phyloP scores from a whole-genome alignment of 2,888 invertebrate species.

The Agrotis segetum region DNA sequence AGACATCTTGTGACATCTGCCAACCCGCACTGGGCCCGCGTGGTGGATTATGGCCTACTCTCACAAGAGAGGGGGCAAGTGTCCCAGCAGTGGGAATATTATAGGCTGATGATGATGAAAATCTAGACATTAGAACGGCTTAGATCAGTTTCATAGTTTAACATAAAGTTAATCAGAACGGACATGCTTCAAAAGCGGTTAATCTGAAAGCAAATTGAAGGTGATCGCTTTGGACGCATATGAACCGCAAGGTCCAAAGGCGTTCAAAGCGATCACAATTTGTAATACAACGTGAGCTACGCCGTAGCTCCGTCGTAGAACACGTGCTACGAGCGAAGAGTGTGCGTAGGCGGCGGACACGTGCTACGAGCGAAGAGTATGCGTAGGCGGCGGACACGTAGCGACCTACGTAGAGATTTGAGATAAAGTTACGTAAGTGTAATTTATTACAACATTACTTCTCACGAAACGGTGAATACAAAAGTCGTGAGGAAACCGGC shows the following conservation, averaged over 20 bases:
- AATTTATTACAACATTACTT: no score
- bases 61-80: no score
- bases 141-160: constrained; percentile 9
- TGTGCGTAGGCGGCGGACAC: constrained; percentile 14
- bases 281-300: constrained; percentile 28
- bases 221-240: no score
- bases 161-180: background rate
- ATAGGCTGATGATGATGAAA: no score
- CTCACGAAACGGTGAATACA: no score
- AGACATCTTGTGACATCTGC: no score
- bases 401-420: background rate
- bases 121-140: background rate
- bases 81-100: no score
- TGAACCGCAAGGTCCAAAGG: no score
- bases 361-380: constrained; percentile 8
- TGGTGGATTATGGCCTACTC: no score
- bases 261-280: constrained; percentile 7
- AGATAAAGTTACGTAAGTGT: background rate
- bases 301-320: constrained; percentile 30
- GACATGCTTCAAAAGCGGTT: constrained; percentile 16
- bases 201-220: constrained; percentile 19
- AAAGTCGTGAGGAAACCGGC: no score
- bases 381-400: constrained; percentile 16
- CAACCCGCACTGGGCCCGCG: no score
- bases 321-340: constrained; percentile 10